phyloP scores from a whole-genome alignment of 2,113 vertebrate species.

The Pelecanus crispus region DNA sequence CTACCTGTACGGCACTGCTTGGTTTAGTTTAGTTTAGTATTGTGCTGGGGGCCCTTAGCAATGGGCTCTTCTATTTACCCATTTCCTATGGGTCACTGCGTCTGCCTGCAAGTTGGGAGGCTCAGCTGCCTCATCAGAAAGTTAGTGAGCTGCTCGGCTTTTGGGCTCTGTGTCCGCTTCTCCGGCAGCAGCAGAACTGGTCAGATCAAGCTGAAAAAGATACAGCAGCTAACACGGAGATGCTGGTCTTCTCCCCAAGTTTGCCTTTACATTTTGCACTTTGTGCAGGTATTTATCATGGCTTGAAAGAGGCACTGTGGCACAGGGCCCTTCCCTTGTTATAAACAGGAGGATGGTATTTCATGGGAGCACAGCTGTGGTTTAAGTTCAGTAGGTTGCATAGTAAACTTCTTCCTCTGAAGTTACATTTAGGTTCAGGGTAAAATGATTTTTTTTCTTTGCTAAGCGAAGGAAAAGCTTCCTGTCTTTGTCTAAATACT shows the following conservation, averaged over 20 bases:
- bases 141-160: neutral
- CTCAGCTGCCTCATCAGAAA: neutral
- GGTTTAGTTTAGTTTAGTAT: neutral
- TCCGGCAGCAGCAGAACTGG: neutral
- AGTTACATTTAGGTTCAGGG: neutral
- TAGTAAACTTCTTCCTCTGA: neutral
- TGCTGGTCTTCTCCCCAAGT: neutral
- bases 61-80: neutral
- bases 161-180: neutral
- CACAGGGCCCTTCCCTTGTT: neutral
- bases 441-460: neutral
- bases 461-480: neutral
- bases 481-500: neutral
- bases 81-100: neutral
- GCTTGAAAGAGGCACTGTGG: neutral
- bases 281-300: neutral
- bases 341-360: neutral
- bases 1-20: slow-evolving; percentile 25
- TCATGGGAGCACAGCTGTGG: neutral
- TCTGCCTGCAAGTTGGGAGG: neutral
- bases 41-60: slow-evolving; percentile 22
- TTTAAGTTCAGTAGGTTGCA: neutral
- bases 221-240: neutral
- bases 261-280: neutral
- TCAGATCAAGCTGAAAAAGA: neutral